Evolutionary conservation across 37 sponge, comb jelly and placozoan genomes (phyloP), one percentile per base, ranked within the genome.

Genomic region (Tethya wilhelma): DNA sequence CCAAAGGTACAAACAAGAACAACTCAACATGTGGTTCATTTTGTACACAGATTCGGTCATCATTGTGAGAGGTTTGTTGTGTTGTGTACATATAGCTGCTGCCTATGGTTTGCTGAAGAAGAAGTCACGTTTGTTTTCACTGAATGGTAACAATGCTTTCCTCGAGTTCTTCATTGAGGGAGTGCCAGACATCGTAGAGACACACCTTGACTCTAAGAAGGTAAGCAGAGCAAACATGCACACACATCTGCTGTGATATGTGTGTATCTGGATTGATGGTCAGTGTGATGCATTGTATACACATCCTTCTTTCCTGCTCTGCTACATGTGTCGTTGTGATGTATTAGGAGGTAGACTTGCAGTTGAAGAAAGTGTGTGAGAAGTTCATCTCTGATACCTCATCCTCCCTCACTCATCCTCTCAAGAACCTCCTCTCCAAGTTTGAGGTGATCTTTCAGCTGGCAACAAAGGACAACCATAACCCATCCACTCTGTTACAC

Each of bases 161-260:
- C 82, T 99, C 32, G 97, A 96, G 77, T 99, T 99, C 75, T 72
- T 99, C 31, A 63, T 99, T 25, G 86, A 97, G 36, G 98, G 86
- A 40, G 71, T 66, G 23, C 97, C 97, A 0, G 90, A 88, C 32
- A 28, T 97, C 4, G 80, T 79, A 26, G 89, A 97, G 69, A 95
- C 82, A 22, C 94, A 88, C 56, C 42, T 91, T 12, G 93, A 97
- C 78, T 97, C 97, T 25, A 94, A 82, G 74, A 94, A 97, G 74
- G 79, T 76, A 83, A 22, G 8, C 9, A n/a, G n/a, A n/a, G n/a
- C n/a, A n/a, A n/a, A n/a, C n/a, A n/a, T n/a, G n/a, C n/a, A n/a
- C n/a, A n/a, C n/a, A n/a, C n/a, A n/a, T n/a, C n/a, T n/a, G n/a
- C n/a, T n/a, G n/a, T n/a, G n/a, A n/a, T n/a, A n/a, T n/a, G n/a